Conservation (phyloP, 2,888 invertebrate genomes). For the Mesorhabditis spiculigera region DNA sequence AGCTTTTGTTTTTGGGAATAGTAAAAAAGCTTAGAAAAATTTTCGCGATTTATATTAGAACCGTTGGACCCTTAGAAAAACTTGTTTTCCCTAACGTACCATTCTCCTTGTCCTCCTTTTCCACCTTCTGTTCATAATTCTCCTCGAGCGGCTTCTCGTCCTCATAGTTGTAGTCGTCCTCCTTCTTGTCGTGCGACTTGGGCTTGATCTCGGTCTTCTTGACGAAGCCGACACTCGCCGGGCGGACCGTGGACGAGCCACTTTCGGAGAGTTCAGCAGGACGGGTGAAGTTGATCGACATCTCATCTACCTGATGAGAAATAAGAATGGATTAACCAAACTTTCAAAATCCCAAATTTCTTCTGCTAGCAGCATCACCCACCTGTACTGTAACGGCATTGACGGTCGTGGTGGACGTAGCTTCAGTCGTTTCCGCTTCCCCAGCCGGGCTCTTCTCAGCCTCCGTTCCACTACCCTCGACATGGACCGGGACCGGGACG, state of each 20-base stretch:
- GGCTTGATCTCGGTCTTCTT: neutral
- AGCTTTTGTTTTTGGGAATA: no score
- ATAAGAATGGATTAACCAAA: no score
- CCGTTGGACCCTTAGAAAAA: no score
- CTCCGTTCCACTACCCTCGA: neutral
- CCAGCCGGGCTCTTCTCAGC: neutral
- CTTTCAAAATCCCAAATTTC: neutral
- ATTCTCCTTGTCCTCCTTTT: neutral
- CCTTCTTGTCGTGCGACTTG: neutral
- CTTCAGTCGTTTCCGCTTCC: neutral
- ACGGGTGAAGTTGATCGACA: neutral
- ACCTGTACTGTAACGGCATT: neutral
- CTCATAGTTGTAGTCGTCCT: neutral
- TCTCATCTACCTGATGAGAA: neutral
- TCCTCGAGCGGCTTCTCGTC: neutral
- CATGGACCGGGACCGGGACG: neutral
- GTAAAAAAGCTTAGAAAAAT: no score
- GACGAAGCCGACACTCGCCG: slow-evolving; percentile 6
- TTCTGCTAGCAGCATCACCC: no score
- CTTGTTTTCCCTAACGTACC: neutral
- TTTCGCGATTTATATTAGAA: no score
- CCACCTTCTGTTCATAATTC: neutral
- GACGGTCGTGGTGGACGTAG: neutral
- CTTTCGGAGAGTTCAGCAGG: neutral
- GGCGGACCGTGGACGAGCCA: neutral